Evolutionary conservation across 2,797 vertebrate species (phyloP).

Genomic region (Trachurus trachurus): DNA sequence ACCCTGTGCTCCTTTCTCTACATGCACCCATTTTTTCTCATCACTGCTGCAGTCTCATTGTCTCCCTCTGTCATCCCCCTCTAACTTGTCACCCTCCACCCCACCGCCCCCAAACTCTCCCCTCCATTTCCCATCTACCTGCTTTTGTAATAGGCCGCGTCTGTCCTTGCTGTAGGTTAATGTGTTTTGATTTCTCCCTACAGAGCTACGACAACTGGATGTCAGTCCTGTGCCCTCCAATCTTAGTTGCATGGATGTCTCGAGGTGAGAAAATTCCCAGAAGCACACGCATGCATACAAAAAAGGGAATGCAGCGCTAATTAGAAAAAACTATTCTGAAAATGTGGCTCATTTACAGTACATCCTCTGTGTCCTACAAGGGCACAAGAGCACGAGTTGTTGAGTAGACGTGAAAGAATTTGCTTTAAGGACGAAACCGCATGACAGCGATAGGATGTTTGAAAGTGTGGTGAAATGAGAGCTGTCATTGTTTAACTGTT

Average conservation of each 20-base stretch:
- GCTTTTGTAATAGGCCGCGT: slow-evolving; percentile 50
- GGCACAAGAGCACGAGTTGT: neutral
- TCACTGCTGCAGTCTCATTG: slow-evolving; percentile 50
- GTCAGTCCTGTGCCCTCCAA: slow-evolving; percentile 93
- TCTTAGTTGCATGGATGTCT: slow-evolving; percentile 95
- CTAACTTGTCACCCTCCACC: slow-evolving; percentile 19
- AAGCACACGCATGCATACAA: slow-evolving; percentile 9
- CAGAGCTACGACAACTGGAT: slow-evolving; percentile 93
- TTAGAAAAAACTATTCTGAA: slow-evolving; percentile 10
- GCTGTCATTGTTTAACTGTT: slow-evolving; percentile 38
- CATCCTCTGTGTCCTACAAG: slow-evolving; percentile 3
- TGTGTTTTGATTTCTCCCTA: slow-evolving; percentile 65
- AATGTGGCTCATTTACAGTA: slow-evolving; percentile 20
- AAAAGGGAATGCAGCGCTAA: slow-evolving; percentile 21
- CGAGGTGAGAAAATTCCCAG: slow-evolving; percentile 88
- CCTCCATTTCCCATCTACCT: slow-evolving; percentile 54
- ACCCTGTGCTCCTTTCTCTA: slow-evolving; percentile 3
- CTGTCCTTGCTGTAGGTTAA: slow-evolving; percentile 76
- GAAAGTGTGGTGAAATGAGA: neutral
- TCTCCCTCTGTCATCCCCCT: slow-evolving; percentile 27
- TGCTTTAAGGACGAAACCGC: slow-evolving; percentile 1
- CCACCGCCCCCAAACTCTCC: neutral
- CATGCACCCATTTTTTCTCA: slow-evolving; percentile 31
- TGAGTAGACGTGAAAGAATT: neutral
- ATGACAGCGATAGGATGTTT: neutral